Evolutionary conservation across 2,888 invertebrate species (phyloP).

Genomic region (Eupithecia exiguata): DNA sequence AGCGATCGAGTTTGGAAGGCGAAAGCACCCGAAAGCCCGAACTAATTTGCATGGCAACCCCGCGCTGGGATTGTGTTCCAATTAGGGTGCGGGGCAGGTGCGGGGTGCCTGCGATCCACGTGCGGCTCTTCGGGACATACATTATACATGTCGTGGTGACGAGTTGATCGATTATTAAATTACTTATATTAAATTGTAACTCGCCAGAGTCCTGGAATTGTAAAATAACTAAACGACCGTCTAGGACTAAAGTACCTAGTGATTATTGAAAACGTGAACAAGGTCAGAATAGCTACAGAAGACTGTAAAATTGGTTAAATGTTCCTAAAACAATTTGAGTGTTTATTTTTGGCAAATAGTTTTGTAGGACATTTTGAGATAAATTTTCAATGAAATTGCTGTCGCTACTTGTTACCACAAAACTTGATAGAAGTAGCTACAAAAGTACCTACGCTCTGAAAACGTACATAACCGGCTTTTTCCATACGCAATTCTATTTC

Average conservation of each 20-base stretch:
- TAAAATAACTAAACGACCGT: too few relatives aligned
- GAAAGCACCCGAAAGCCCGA: conserved; percentile 31
- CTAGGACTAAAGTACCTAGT: too few relatives aligned
- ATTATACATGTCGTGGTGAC: conserved; percentile 11
- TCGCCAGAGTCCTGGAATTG: neutral
- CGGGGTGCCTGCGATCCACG: neutral
- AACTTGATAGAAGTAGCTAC: conserved; percentile 1
- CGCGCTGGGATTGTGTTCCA: conserved; percentile 45
- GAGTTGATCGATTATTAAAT: neutral
- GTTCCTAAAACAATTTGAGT: neutral
- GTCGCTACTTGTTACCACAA: conserved; percentile 28
- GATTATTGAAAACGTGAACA: too few relatives aligned
- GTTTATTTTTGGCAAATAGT: neutral
- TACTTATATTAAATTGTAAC: neutral
- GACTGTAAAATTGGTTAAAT: neutral
- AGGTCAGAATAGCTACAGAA: neutral
- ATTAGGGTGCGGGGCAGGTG: conserved; percentile 32
- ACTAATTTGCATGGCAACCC: conserved; percentile 44
- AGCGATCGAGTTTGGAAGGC: conserved; percentile 34
- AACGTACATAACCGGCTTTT: conserved; percentile 19
- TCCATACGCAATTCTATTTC: conserved; percentile 39
- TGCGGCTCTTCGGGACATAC: conserved; percentile 2
- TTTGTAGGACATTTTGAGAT: neutral
- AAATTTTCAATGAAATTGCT: neutral
- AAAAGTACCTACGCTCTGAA: conserved; percentile 25